phyloP scores from a whole-genome alignment of 2,797 vertebrate genomes.

The Ambastaia sidthimunki region DNA sequence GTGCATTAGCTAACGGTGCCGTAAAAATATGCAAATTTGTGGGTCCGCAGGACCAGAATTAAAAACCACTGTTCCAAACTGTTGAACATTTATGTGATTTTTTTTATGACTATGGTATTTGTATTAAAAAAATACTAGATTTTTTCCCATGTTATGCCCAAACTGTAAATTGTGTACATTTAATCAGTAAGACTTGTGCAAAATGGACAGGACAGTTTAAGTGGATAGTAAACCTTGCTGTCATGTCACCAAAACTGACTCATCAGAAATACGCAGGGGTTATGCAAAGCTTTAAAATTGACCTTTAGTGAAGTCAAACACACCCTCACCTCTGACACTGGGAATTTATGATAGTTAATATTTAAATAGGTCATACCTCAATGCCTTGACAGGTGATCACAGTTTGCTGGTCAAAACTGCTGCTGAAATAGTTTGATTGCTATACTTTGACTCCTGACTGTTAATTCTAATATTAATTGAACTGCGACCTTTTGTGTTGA shows the following conservation, averaged over 20 bases:
- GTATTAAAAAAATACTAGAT: too few species aligned
- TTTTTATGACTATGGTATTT: too few species aligned
- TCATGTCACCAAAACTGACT: slow-evolving; percentile 28
- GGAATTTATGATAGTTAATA: slow-evolving; percentile 2
- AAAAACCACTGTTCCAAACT: too few species aligned
- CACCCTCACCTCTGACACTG: slow-evolving; percentile 12
- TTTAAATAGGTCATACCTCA: not conserved
- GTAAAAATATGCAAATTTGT: too few species aligned
- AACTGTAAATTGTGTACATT: not conserved
- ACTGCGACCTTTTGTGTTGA: too few species aligned
- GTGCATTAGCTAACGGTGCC: too few species aligned
- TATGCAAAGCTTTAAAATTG: not conserved
- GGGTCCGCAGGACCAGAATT: too few species aligned
- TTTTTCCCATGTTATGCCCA: too few species aligned
- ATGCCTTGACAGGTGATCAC: not conserved
- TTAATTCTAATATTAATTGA: too few species aligned
- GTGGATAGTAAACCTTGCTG: not conserved
- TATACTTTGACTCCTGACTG: too few species aligned
- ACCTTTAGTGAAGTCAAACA: not conserved
- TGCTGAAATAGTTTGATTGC: not conserved
- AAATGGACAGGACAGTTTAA: not conserved
- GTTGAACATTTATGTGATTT: too few species aligned
- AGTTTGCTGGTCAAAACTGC: not conserved
- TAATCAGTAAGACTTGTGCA: not conserved
- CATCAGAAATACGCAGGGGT: slow-evolving; percentile 2